These are phyloP conservation scores for Diachasma alloeum DNA, from an alignment of 1,140 invertebrate species.

Conservation along the genomic window DNA sequence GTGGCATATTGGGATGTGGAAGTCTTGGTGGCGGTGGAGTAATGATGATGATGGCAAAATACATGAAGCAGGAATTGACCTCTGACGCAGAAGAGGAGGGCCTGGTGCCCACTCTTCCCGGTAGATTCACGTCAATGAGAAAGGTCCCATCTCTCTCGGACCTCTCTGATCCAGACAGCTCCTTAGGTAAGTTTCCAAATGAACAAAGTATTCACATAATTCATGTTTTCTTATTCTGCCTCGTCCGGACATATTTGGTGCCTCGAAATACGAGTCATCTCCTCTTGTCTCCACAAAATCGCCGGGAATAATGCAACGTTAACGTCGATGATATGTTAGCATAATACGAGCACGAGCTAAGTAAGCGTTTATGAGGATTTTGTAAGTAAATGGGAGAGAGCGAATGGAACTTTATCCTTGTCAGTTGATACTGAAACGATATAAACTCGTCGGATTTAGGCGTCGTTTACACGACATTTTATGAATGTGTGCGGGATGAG, in stretches of 20 bases:
- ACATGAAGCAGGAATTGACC: slow-evolving; percentile 62
- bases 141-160: slow-evolving; percentile 86
- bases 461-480: not conserved
- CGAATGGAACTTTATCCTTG: not conserved
- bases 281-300: not conserved
- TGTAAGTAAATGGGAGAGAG: not conserved
- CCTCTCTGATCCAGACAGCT: slow-evolving; percentile 82
- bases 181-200: slow-evolving; percentile 75
- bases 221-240: not conserved
- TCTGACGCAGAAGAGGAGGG: slow-evolving; percentile 63
- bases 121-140: slow-evolving; percentile 71
- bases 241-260: not conserved
- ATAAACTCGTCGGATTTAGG: not conserved
- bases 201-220: too few relatives aligned
- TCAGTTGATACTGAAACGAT: not conserved
- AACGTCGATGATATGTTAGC: slow-evolving; percentile 36
- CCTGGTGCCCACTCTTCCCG: slow-evolving; percentile 54
- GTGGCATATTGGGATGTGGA: slow-evolving; percentile 50
- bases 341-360: slow-evolving; percentile 40
- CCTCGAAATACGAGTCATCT: not conserved
- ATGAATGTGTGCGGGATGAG: not conserved
- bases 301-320: not conserved
- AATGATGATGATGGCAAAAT: slow-evolving; percentile 62
- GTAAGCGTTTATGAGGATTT: not conserved
- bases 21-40: slow-evolving; percentile 52